These are phyloP conservation scores for Halcyon senegalensis DNA, from an alignment of 2,113 vertebrate species.

Conservation along the genomic window DNA sequence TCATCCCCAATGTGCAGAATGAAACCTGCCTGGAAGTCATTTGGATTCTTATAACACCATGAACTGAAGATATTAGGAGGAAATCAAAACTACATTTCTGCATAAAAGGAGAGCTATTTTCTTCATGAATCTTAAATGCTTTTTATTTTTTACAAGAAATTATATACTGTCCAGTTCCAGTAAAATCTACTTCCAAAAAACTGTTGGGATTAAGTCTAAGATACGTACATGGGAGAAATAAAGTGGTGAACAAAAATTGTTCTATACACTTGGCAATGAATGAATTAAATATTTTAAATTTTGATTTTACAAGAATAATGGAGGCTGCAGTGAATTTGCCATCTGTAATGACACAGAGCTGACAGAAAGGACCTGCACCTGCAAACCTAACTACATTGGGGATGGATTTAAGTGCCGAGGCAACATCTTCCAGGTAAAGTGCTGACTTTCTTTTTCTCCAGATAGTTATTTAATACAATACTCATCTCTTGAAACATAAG, in stretches of 20 bases:
- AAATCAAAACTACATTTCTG: not conserved
- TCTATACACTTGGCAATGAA: not conserved
- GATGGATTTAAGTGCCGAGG: slow-evolving; percentile 86
- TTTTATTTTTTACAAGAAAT: not conserved
- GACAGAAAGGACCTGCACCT: slow-evolving; percentile 81
- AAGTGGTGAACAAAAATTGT: not conserved
- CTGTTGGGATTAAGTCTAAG: not conserved
- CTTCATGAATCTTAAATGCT: not conserved
- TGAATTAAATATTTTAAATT: not conserved
- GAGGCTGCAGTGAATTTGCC: slow-evolving; percentile 84
- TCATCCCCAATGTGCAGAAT: not conserved
- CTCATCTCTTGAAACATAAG: not conserved
- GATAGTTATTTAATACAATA: not conserved
- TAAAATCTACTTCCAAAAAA: not conserved
- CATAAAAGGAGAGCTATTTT: not conserved
- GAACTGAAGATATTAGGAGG: not conserved
- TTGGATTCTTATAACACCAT: not conserved
- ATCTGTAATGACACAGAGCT: slow-evolving; percentile 80
- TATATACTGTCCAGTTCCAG: not conserved
- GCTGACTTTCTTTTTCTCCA: not conserved
- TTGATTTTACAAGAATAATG: slow-evolving; percentile 82
- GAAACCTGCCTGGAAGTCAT: not conserved
- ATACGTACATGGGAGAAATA: not conserved
- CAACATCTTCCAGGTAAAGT: slow-evolving; percentile 80
- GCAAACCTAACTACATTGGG: slow-evolving; percentile 74